A percentile compares a stretch with the other conserved stretches of the same genome.
These are phyloP conservation scores for Ophthalmolycus amberensis DNA, from an alignment of 2,113 vertebrate species.

Conservation along the genomic window DNA sequence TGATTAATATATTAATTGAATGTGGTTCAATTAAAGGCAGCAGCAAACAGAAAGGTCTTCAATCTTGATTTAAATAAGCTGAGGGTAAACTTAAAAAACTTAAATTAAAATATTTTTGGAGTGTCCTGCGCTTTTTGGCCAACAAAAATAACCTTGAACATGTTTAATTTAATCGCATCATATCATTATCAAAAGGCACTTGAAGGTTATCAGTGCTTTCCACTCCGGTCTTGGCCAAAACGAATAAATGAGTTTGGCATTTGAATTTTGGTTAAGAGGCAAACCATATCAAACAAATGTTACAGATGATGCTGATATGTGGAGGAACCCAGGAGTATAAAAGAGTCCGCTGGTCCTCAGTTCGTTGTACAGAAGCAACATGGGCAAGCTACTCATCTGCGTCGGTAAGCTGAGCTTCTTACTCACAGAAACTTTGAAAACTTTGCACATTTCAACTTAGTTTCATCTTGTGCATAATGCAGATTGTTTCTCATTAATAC, in stretches of 20 bases:
- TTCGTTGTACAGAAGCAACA: slow-evolving; percentile 63
- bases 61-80: too few relatives aligned
- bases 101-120: background rate
- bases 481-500: background rate
- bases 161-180: background rate
- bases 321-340: slow-evolving; percentile 42
- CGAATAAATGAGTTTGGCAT: slow-evolving; percentile 22
- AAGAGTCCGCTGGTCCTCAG: slow-evolving; percentile 24
- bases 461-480: background rate
- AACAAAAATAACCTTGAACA: slow-evolving; percentile 24
- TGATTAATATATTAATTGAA: too few relatives aligned
- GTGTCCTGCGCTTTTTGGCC: background rate
- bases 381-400: slow-evolving; percentile 75
- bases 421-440: background rate
- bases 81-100: background rate
- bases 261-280: background rate
- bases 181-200: slow-evolving; percentile 35
- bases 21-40: too few relatives aligned
- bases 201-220: slow-evolving; percentile 54
- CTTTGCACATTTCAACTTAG: background rate
- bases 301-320: slow-evolving; percentile 36
- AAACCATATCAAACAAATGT: slow-evolving; percentile 26
- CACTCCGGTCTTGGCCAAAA: slow-evolving; percentile 4
- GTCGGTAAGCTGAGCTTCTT: slow-evolving; percentile 58
- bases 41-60: too few relatives aligned